phyloP scores from a whole-genome alignment of 2,888 invertebrate species.

The Drosophila longiperda region DNA sequence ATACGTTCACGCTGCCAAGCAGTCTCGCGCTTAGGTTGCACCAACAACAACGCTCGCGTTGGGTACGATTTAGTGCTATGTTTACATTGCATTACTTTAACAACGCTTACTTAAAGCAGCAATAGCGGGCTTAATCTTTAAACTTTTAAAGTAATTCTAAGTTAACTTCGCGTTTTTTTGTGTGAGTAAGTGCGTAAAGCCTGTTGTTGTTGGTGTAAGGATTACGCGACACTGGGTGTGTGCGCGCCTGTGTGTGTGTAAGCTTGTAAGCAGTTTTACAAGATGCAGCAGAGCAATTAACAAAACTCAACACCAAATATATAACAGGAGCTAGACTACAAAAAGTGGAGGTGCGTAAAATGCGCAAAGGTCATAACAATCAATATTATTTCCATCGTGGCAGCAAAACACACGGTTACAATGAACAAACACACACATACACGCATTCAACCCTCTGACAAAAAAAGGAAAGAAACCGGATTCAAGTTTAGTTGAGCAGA shows the following conservation, averaged over 20 bases:
- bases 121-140: background rate
- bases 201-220: slow-evolving; percentile 32
- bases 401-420: slow-evolving; percentile 8
- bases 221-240: slow-evolving; percentile 35
- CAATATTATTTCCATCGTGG: slow-evolving; percentile 48
- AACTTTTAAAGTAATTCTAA: background rate
- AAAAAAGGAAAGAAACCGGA: slow-evolving; percentile 42
- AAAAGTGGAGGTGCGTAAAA: slow-evolving; percentile 42
- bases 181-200: background rate
- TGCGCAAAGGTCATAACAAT: slow-evolving; percentile 39
- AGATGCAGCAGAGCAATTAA: slow-evolving; percentile 23
- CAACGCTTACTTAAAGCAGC: background rate
- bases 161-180: background rate
- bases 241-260: slow-evolving; percentile 6
- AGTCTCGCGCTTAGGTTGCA: slow-evolving; percentile 52
- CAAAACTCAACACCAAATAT: slow-evolving; percentile 2
- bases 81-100: slow-evolving; percentile 44
- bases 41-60: slow-evolving; percentile 10
- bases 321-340: slow-evolving; percentile 25
- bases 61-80: slow-evolving; percentile 31
- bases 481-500: slow-evolving; percentile 48
- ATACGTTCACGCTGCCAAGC: slow-evolving; percentile 35
- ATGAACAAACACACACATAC: slow-evolving; percentile 12
- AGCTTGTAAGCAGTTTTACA: slow-evolving; percentile 18
- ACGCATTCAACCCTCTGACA: slow-evolving; percentile 47